Conservation (phyloP, 2,888 invertebrate species). For the Eupithecia vulgata region DNA sequence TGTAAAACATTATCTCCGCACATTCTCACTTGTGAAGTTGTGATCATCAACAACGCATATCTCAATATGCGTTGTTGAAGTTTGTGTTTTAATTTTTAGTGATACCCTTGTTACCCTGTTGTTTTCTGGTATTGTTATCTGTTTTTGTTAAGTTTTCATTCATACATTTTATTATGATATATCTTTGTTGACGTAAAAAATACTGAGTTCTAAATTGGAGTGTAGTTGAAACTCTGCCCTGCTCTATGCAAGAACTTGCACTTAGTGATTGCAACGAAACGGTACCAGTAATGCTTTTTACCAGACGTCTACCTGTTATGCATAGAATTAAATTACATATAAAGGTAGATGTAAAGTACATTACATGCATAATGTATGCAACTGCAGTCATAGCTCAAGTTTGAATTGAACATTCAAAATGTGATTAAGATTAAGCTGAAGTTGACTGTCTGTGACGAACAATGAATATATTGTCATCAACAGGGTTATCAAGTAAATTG, state of each 20-base stretch:
- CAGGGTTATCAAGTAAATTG: neutral
- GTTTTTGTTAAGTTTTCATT: no score
- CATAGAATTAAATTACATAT: neutral
- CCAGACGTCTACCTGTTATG: slow-evolving; percentile 43
- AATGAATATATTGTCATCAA: slow-evolving; percentile 4
- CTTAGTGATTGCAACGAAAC: slow-evolving; percentile 49
- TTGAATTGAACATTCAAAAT: slow-evolving; percentile 30
- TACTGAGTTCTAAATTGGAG: no score
- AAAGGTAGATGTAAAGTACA: neutral
- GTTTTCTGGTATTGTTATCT: no score
- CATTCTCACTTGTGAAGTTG: no score
- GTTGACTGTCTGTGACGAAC: neutral
- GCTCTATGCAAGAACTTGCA: slow-evolving; percentile 49
- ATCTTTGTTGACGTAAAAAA: no score
- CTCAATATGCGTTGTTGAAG: no score
- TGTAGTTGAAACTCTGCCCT: slow-evolving; percentile 15
- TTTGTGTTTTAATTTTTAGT: no score
- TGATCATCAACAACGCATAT: no score
- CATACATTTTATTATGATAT: no score
- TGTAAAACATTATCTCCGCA: no score
- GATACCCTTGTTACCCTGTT: no score
- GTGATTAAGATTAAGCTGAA: slow-evolving; percentile 3
- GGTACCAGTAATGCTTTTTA: slow-evolving; percentile 42
- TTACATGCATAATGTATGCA: slow-evolving; percentile 35
- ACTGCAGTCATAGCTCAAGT: slow-evolving; percentile 40